Evolutionary conservation across 2,888 invertebrate species (phyloP), one percentile per base, ranked within the genome.

Genomic region (Drosophila lutescens): DNA sequence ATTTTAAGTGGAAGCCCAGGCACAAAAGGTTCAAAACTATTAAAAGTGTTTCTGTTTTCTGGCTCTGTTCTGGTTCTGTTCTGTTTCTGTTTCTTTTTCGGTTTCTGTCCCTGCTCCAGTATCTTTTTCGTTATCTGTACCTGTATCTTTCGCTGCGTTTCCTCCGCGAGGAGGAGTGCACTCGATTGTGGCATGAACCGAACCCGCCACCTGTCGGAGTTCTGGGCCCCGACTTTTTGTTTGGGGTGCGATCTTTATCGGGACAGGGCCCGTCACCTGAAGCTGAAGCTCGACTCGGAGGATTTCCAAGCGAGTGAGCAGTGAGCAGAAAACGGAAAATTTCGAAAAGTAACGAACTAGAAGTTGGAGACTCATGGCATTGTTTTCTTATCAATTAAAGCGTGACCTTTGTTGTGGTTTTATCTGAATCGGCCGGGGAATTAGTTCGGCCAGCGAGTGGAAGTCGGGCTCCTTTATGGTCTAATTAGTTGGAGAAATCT

Each of bases 331-430:
- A 67, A 44, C 65, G 38, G 34, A 68, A 68, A 67, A 44, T 40
- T 54, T 47, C 32, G 15, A 66, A 66, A 65, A 54, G 66, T 43
- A 63, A 63, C 66, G 47, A 66, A 66, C 49, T 56, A 40, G 43
- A 51, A 57, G 67, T 30, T 30, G 15, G 12, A 41, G 41, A 44
- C 43, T 26, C 36, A 44, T 61, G 12, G 61, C 60, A 60, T 71
- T 62, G 63, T 69, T 68, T 69, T 68, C 69, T 85, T 85, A 85
- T 85, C 85, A 85, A 85, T 85, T 88, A 85, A 85, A 85, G 85
- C 88, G 85, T 85, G 88, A 85, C 88, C 85, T 85, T 85, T 85
- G 80, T 85, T 85, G 85, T 85, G 85, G 88, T 83, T 88, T 88
- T 66, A 83, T 83, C 82, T 69, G 41, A 76, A 71, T 72, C 73